Evolutionary conservation across 2,797 vertebrate genomes (phyloP).

Genomic region (Oryzias dopingdopingensis): DNA sequence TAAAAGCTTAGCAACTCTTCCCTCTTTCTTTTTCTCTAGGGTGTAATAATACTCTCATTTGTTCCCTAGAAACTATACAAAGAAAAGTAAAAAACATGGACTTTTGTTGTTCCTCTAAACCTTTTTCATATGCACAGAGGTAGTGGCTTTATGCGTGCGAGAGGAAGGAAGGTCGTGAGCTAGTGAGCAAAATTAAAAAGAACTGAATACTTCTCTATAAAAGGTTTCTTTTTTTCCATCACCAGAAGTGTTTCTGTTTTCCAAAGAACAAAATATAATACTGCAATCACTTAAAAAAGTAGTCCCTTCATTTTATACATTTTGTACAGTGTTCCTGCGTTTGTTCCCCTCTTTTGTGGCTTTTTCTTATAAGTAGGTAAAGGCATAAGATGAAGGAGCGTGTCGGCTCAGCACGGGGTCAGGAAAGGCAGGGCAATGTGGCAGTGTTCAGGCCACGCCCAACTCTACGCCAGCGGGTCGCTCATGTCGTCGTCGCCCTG

Average conservation of each 20-base stretch:
- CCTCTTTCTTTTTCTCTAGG: slow-evolving; percentile 38
- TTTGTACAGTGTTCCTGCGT: slow-evolving; percentile 91
- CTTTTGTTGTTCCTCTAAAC: slow-evolving; percentile 66
- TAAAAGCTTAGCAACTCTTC: slow-evolving; percentile 53
- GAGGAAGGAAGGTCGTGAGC: slow-evolving; percentile 45
- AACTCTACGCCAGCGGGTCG: slow-evolving; percentile 90
- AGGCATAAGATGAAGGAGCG: slow-evolving; percentile 70
- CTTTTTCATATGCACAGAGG: slow-evolving; percentile 80
- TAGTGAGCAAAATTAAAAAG: slow-evolving; percentile 67
- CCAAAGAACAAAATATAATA: slow-evolving; percentile 94
- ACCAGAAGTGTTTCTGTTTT: slow-evolving; percentile 66
- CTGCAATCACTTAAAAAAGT: slow-evolving; percentile 99
- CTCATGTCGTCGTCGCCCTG: slow-evolving; percentile 90
- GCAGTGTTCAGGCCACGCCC: slow-evolving; percentile 51
- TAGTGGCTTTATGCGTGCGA: slow-evolving; percentile 79
- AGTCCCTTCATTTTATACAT: slow-evolving; percentile 98
- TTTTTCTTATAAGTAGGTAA: slow-evolving; percentile 76
- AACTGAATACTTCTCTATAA: slow-evolving; percentile 79
- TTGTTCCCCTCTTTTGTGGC: slow-evolving; percentile 62
- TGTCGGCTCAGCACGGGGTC: slow-evolving; percentile 51
- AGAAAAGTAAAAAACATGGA: slow-evolving; percentile 65
- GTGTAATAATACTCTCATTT: slow-evolving; percentile 65
- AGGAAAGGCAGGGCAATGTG: slow-evolving; percentile 49
- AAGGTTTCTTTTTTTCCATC: slow-evolving; percentile 75
- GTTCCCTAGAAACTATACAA: slow-evolving; percentile 76